phyloP scores from a whole-genome alignment of 92 coral and sea anemone genomes.

The Blastomussa wellsi region DNA sequence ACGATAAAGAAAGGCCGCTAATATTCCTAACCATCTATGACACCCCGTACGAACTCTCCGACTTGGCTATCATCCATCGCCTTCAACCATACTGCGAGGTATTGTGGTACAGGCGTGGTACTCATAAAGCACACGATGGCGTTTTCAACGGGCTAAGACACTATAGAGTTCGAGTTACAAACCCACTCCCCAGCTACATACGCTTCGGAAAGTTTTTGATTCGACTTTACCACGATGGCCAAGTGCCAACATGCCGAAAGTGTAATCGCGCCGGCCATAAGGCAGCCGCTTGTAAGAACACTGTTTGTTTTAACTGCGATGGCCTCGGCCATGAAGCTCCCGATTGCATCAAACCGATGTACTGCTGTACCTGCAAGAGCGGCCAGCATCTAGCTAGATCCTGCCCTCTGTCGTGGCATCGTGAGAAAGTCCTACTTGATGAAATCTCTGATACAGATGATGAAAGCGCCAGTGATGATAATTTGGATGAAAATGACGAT shows the following conservation, averaged over 20 bases:
- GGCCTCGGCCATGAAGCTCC: conserved; percentile 8
- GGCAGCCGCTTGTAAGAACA: conserved; percentile 10
- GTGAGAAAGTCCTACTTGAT: no score
- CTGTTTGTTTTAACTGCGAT: conserved; percentile 30
- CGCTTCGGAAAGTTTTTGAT: conserved; percentile 1
- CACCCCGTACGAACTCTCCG: background rate
- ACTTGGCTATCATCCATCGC: background rate
- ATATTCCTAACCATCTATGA: background rate
- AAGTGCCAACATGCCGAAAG: conserved; percentile 11
- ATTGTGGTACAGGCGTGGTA: background rate
- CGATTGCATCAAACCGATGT: background rate
- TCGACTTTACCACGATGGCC: background rate
- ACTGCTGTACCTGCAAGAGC: background rate
- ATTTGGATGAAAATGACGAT: no score
- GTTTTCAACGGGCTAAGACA: conserved; percentile 6
- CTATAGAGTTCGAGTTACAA: background rate
- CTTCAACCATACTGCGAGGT: background rate
- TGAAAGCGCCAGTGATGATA: no score
- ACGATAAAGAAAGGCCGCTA: background rate
- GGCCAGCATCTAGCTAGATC: background rate
- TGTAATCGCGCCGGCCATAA: conserved; percentile 22
- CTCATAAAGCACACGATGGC: background rate
- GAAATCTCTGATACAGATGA: background rate
- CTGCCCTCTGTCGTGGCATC: background rate
- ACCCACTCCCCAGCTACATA: background rate